These are phyloP conservation scores for Venusia cambrica DNA, from an alignment of 2,888 invertebrate genomes.

Conservation along the genomic window DNA sequence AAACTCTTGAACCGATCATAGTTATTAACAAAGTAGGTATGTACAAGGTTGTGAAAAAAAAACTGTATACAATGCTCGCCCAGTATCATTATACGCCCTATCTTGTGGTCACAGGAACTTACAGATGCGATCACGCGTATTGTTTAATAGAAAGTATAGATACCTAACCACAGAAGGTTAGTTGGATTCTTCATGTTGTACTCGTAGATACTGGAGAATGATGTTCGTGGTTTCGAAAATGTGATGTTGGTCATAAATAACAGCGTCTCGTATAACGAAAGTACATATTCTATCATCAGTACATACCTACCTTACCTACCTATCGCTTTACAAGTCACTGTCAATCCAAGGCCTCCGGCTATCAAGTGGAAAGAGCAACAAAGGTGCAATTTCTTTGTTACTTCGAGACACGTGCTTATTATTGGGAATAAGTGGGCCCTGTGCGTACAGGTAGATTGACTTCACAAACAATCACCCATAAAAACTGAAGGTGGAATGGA, in stretches of 20 bases:
- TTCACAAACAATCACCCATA: slow-evolving; percentile 11
- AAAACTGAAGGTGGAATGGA: slow-evolving; percentile 1
- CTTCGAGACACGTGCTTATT: slow-evolving; percentile 8
- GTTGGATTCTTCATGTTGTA: slow-evolving; percentile 17
- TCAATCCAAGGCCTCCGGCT: background rate
- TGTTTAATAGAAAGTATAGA: slow-evolving; percentile 44
- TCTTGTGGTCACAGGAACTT: slow-evolving; percentile 35
- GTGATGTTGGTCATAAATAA: slow-evolving; percentile 10
- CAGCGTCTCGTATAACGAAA: slow-evolving; percentile 4
- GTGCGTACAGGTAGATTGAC: slow-evolving; percentile 5
- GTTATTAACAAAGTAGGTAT: no score
- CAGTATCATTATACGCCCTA: slow-evolving; percentile 10
- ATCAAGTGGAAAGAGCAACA: slow-evolving; percentile 6
- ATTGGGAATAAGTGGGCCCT: slow-evolving; percentile 8
- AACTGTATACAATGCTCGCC: no score
- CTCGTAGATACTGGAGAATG: slow-evolving; percentile 11
- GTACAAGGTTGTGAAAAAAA: no score
- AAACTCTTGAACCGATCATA: no score
- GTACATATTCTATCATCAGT: slow-evolving; percentile 1
- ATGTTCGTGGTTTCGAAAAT: slow-evolving; percentile 22
- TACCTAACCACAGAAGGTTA: slow-evolving; percentile 33
- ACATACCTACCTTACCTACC: no score
- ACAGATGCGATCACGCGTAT: slow-evolving; percentile 33
- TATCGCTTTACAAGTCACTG: no score
- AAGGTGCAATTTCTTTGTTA: slow-evolving; percentile 12